Evolutionary conservation across 2,113 vertebrate genomes (phyloP).

Genomic region (Tursiops truncatus): DNA sequence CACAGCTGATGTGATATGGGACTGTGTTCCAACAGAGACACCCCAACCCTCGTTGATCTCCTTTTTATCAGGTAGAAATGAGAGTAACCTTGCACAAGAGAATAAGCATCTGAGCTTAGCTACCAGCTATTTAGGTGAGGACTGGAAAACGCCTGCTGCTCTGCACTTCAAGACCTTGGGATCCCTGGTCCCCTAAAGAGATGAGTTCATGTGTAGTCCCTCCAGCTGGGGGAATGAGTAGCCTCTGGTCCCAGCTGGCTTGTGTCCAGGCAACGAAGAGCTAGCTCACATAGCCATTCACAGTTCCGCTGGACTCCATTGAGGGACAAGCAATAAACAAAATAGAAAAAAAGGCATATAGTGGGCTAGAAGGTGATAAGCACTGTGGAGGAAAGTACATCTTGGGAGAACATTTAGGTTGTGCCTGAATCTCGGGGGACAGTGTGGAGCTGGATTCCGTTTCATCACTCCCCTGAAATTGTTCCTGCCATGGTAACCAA

Average conservation of each 20-base stretch:
- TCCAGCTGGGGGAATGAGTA: background rate
- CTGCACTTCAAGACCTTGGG: background rate
- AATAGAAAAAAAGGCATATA: background rate
- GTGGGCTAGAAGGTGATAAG: no score
- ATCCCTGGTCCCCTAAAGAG: background rate
- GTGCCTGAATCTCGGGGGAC: background rate
- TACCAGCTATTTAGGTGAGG: background rate
- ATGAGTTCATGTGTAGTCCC: background rate
- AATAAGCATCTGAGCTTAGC: background rate
- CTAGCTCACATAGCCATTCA: background rate
- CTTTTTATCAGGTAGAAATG: background rate
- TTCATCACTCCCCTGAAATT: background rate
- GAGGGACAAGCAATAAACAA: background rate
- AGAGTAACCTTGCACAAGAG: background rate
- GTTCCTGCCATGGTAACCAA: background rate
- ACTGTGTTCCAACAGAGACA: background rate
- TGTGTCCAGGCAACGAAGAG: background rate
- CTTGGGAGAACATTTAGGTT: accelerated
- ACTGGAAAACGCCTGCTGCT: background rate
- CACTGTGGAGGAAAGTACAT: background rate
- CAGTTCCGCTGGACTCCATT: background rate
- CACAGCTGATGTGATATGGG: background rate
- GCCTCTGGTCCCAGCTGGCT: background rate
- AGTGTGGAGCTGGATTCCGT: background rate
- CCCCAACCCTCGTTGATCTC: background rate